These are phyloP conservation scores for Tragulus kanchil DNA, from an alignment of 2,113 vertebrate species.

Conservation along the genomic window DNA sequence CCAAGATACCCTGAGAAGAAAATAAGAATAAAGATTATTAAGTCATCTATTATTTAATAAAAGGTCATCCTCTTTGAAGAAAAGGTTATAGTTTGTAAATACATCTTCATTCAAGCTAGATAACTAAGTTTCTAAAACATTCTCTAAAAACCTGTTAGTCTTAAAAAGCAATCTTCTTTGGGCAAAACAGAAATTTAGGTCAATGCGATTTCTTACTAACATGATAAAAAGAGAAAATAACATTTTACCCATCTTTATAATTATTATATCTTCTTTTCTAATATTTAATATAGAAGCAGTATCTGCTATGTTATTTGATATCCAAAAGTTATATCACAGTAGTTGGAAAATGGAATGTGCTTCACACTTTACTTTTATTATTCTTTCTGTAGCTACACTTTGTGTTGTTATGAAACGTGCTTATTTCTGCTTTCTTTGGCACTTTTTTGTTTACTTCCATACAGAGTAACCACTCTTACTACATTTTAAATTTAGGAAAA, in stretches of 20 bases:
- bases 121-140: background rate
- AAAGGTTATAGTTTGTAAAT: background rate
- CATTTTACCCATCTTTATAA: conserved; percentile 42
- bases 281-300: conserved; percentile 67
- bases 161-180: background rate
- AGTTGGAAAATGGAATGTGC: conserved; percentile 3
- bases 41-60: background rate
- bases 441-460: conserved; percentile 46
- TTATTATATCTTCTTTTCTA: conserved; percentile 69
- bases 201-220: conserved; percentile 43
- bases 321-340: conserved; percentile 17
- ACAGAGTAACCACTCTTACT: conserved; percentile 33
- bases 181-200: conserved; percentile 47
- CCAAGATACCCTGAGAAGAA: background rate
- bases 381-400: conserved; percentile 58
- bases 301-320: background rate
- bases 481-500: conserved; percentile 29
- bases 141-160: background rate
- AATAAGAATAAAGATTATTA: background rate
- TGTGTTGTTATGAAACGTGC: conserved; percentile 4
- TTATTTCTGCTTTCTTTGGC: conserved; percentile 62
- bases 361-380: conserved; percentile 67
- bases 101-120: background rate
- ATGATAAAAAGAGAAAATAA: conserved; percentile 69
- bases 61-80: background rate